Percentiles rank a stretch among this genome's conserved stretches.
Conservation (phyloP, 2,888 invertebrate species). For the Protonemura montana region DNA sequence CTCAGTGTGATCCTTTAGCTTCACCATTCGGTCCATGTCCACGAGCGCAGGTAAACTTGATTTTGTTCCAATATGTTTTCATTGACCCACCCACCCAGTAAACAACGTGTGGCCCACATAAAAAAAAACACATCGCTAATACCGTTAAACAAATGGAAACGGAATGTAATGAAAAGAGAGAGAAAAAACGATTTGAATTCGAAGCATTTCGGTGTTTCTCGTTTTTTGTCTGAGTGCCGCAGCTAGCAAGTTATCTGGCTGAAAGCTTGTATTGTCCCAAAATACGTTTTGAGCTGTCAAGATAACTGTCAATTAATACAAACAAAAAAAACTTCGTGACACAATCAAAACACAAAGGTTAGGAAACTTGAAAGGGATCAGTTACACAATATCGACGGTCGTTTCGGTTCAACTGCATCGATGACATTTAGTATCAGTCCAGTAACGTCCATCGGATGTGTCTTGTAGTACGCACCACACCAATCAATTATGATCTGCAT, state of each 20-base stretch:
- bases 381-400: conserved; percentile 8
- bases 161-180: not conserved
- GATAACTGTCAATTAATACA: not conserved
- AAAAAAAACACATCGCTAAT: not conserved
- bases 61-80: not conserved
- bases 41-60: not conserved
- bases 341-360: not conserved
- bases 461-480: not conserved
- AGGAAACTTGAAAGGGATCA: not conserved
- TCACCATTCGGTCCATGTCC: not conserved
- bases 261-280: not conserved
- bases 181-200: not conserved
- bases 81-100: not conserved
- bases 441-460: not conserved
- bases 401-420: not conserved
- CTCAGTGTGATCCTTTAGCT: not conserved
- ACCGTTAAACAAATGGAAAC: conserved; percentile 12
- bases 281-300: not conserved
- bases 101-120: not conserved
- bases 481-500: conserved; percentile 8
- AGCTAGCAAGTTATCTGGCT: not conserved
- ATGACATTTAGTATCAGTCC: not conserved
- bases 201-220: not conserved
- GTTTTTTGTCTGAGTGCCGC: not conserved
- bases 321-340: not conserved